phyloP scores from a whole-genome alignment of 2,113 vertebrate species.

The Ramphastos sulfuratus region DNA sequence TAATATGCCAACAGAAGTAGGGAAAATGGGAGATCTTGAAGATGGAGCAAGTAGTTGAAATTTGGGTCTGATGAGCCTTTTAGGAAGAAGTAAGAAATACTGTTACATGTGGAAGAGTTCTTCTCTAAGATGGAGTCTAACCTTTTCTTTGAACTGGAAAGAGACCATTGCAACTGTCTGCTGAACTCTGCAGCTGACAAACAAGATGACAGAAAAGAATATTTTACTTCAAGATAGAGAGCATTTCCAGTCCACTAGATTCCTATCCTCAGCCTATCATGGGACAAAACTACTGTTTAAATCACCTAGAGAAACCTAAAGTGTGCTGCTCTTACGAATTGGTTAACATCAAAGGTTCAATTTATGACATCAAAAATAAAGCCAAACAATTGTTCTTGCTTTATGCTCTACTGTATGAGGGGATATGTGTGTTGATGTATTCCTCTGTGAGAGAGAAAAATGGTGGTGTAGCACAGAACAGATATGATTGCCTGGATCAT shows the following conservation, averaged over 20 bases:
- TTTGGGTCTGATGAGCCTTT: not conserved
- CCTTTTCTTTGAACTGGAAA: not conserved
- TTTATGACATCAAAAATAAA: not conserved
- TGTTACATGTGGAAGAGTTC: not conserved
- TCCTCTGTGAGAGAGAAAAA: not conserved
- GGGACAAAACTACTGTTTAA: not conserved
- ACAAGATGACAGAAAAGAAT: not conserved
- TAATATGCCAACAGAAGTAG: not conserved
- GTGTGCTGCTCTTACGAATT: not conserved
- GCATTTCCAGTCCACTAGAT: not conserved
- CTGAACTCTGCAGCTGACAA: not conserved
- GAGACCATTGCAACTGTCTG: not conserved
- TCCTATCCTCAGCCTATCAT: not conserved
- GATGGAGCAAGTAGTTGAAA: not conserved
- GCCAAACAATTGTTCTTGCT: not conserved
- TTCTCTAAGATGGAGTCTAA: not conserved
- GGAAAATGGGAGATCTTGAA: not conserved
- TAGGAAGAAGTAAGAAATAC: not conserved
- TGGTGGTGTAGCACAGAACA: not conserved
- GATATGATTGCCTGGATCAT: constrained; percentile 11
- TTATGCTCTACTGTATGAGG: not conserved
- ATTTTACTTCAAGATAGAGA: not conserved
- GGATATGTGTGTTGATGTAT: not conserved
- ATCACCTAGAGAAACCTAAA: not conserved
- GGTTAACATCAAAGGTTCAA: not conserved